phyloP scores from a whole-genome alignment of 2,888 invertebrate species.

The Netelia virgata region DNA sequence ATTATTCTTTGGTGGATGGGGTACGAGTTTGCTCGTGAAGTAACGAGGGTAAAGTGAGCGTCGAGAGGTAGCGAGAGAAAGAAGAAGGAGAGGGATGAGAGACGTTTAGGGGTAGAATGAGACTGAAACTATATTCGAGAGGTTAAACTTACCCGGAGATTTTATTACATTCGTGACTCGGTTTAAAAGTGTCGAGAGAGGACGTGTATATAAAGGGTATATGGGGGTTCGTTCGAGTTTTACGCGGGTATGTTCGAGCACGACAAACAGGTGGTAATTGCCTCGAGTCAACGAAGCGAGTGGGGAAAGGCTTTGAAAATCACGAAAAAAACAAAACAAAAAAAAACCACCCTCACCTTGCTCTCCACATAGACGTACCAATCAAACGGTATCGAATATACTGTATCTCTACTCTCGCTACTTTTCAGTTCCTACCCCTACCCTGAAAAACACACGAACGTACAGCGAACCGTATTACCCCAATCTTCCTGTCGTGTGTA shows the following conservation, averaged over 20 bases:
- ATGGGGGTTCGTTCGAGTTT: constrained; percentile 8
- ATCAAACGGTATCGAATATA: constrained; percentile 15
- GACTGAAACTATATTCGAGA: constrained; percentile 39
- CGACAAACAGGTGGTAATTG: constrained; percentile 59
- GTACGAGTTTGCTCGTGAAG: constrained; percentile 5
- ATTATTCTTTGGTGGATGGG: constrained; percentile 54
- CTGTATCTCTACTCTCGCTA: background rate
- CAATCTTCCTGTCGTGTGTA: background rate
- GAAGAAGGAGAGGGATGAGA: background rate
- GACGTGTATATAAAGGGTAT: background rate
- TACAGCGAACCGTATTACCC: background rate
- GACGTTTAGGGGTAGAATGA: background rate
- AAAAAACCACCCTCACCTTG: too few relatives aligned
- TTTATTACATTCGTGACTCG: constrained; percentile 63
- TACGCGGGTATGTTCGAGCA: background rate
- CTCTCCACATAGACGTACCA: background rate
- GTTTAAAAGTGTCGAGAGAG: constrained; percentile 35
- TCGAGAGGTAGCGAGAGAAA: constrained; percentile 37
- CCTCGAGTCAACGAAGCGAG: constrained; percentile 23
- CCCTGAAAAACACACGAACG: too few relatives aligned
- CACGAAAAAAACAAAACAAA: background rate
- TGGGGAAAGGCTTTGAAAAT: constrained; percentile 17
- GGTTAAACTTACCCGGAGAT: constrained; percentile 36
- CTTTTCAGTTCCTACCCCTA: background rate
- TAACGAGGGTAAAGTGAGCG: constrained; percentile 39